These are phyloP conservation scores for Charadrius vociferus DNA, from an alignment of 2,113 vertebrate species.

Conservation along the genomic window DNA sequence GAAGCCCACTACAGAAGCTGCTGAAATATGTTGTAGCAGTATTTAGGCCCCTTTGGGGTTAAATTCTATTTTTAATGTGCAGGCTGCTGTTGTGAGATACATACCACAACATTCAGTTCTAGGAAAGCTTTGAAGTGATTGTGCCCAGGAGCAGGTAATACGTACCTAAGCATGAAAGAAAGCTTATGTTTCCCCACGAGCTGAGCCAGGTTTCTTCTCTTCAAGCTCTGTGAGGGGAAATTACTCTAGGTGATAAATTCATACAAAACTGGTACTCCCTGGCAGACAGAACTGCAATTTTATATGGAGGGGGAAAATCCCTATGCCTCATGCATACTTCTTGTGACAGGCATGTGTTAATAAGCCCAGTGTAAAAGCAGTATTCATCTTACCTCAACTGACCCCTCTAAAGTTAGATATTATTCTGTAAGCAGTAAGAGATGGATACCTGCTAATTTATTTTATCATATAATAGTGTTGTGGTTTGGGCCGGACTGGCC, in stretches of 20 bases:
- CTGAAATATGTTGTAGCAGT: neutral
- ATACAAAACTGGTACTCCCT: neutral
- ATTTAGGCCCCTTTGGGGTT: neutral
- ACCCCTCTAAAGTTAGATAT: neutral
- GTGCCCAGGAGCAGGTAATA: slow-evolving; percentile 23
- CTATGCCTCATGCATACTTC: neutral
- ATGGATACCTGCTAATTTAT: neutral
- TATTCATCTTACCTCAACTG: neutral
- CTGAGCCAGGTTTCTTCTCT: neutral
- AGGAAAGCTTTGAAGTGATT: slow-evolving; percentile 24
- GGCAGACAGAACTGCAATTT: neutral
- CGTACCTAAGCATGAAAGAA: neutral
- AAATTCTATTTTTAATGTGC: neutral
- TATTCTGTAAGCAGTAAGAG: neutral
- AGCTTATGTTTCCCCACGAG: neutral
- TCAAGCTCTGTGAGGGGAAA: neutral
- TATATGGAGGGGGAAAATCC: neutral
- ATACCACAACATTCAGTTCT: neutral
- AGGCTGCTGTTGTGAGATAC: neutral
- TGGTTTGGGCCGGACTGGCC: too few species aligned
- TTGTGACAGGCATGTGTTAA: neutral
- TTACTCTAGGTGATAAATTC: neutral
- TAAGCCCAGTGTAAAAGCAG: neutral
- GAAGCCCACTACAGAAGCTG: neutral
- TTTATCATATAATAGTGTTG: neutral